Conservation (phyloP, 2,113 vertebrate genomes). For the Paralichthys olivaceus region DNA sequence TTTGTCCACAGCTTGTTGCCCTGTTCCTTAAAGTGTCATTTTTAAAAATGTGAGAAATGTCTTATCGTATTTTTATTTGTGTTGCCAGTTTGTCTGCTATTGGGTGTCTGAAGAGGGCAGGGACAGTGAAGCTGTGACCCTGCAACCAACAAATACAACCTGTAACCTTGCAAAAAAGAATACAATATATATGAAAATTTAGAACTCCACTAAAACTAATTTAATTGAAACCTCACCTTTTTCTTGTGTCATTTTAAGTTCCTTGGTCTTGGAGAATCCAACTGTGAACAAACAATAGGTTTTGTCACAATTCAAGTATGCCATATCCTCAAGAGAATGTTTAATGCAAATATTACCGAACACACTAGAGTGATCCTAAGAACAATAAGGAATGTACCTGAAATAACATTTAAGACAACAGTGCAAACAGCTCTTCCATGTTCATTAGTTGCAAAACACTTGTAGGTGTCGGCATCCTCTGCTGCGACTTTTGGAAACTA, state of each 20-base stretch:
- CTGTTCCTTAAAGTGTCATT: neutral
- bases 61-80: neutral
- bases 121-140: no score
- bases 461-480: slow-evolving; percentile 88
- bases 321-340: neutral
- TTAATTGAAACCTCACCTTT: slow-evolving; percentile 52
- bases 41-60: slow-evolving; percentile 3
- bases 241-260: slow-evolving; percentile 67
- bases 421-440: slow-evolving; percentile 88
- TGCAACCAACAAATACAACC: no score
- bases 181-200: neutral
- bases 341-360: neutral
- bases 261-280: slow-evolving; percentile 87
- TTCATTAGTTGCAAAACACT: slow-evolving; percentile 86
- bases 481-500: slow-evolving; percentile 86
- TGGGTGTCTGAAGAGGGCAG: neutral
- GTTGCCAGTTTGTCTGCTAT: neutral
- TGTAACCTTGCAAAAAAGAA: no score
- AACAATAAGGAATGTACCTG: slow-evolving; percentile 78
- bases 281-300: slow-evolving; percentile 76
- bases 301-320: neutral
- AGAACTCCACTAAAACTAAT: neutral
- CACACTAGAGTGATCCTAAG: neutral
- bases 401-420: slow-evolving; percentile 86
- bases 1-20: slow-evolving; percentile 7